Evolutionary conservation across 1,140 invertebrate species (phyloP), one percentile per base, ranked within the genome.

Genomic region (Hycleus phaleratus): DNA sequence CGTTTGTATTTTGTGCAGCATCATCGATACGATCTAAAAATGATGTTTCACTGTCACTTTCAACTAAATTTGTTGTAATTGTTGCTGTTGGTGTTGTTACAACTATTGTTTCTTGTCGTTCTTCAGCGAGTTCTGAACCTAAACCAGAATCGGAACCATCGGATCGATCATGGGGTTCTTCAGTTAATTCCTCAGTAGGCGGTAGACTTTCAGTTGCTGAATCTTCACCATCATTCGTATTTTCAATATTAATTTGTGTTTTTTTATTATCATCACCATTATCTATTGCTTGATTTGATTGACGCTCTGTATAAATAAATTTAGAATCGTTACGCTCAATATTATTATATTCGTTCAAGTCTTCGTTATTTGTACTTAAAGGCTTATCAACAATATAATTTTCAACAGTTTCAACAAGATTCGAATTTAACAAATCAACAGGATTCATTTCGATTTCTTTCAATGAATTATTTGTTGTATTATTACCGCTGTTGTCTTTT

Each of bases 101-200:
- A 7, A 32, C 7, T 49, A 73, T 65, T 42, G 72, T 74, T 56
- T 67, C 70, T 7, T 72, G 67, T 62, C 75, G 59, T 56, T 76
- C 74, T 56, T 77, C 76, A 48, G 63, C 61, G 26, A 76, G 59
- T 67, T 78, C 75, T 26, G 75, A 73, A 24, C 73, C 72, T 25
- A 91, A 68, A 0, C 89, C 89, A 1, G 87, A 91, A 71, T 91
- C 89, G 46, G 88, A 91, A 3, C 87, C 87, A 69, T 91, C 88
- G 5, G 85, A 88, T 53, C 86, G 73, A 52, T 74, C 72, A 49
- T 74, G 72, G 4, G 67, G 68, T 61, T 74, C 72, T 57, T 73
- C 70, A 1, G 49, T 64, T 6, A 64, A 25, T 58, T 68, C 68
- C 51, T 71, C 70, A 5, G 63, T 46, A 10, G 68, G 52, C 9